These are phyloP conservation scores for Megaceryle torquata DNA, from an alignment of 2,113 vertebrate genomes.

Conservation along the genomic window DNA sequence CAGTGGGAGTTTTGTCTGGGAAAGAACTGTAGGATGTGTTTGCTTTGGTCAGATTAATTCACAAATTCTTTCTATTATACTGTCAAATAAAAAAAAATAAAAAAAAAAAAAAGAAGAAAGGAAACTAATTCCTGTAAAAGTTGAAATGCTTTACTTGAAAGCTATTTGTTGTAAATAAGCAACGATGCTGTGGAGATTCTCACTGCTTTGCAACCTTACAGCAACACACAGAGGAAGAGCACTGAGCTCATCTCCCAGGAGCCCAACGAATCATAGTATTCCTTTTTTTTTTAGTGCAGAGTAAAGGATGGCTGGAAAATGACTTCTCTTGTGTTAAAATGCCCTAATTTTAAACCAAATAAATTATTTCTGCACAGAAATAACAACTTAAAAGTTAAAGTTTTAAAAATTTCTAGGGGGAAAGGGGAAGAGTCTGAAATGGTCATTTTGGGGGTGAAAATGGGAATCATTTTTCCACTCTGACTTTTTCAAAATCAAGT, in stretches of 20 bases:
- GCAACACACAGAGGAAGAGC: neutral
- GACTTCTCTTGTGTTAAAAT: neutral
- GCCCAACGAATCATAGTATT: neutral
- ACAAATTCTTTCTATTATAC: neutral
- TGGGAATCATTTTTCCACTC: neutral
- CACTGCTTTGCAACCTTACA: neutral
- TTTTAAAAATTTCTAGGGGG: neutral
- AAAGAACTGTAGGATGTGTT: conserved; percentile 32
- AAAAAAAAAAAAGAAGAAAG: neutral
- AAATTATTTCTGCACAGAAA: neutral
- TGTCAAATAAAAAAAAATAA: neutral
- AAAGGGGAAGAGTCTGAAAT: neutral
- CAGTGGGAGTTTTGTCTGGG: conserved; percentile 36
- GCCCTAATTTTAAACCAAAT: neutral
- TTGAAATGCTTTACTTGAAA: neutral
- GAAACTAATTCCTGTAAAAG: neutral
- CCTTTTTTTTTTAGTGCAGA: neutral
- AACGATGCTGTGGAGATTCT: neutral
- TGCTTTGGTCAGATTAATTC: conserved; percentile 53
- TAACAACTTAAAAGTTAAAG: neutral
- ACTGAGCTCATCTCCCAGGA: neutral
- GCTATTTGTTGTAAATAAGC: neutral
- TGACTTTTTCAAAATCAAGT: neutral
- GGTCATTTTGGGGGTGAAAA: neutral
- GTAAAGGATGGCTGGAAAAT: neutral